A percentile compares a stretch with the other conserved stretches of the same genome.
Conservation (phyloP, 2,888 invertebrate genomes). For the Eupithecia inturbata region DNA sequence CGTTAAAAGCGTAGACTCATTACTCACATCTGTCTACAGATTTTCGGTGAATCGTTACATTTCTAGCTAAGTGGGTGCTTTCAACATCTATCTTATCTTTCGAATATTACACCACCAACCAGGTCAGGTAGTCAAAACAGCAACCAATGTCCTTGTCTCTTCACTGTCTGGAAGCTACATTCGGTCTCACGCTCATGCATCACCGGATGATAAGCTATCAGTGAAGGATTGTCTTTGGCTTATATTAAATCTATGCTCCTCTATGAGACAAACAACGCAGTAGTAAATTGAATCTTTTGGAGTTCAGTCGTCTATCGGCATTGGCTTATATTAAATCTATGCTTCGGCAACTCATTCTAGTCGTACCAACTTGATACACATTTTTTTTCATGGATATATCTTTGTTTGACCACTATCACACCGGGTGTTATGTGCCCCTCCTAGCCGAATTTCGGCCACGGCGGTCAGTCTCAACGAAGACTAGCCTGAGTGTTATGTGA, state of each 20-base stretch:
- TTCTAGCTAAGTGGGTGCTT: neutral
- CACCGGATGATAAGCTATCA: slow-evolving; percentile 1
- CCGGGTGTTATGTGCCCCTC: neutral
- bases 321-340: too few species aligned
- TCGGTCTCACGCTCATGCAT: neutral
- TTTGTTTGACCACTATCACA: neutral
- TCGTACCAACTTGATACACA: neutral
- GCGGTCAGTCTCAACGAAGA: too few species aligned
- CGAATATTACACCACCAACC: neutral
- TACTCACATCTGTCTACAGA: neutral
- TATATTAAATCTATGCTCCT: too few species aligned
- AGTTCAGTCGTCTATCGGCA: too few species aligned
- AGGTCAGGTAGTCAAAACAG: neutral
- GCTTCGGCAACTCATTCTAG: neutral
- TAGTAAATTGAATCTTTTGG: too few species aligned
- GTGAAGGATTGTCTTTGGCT: neutral
- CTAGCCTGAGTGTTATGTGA: neutral
- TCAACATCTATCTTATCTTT: neutral
- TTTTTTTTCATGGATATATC: neutral
- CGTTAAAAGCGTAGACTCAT: neutral
- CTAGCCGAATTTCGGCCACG: too few species aligned
- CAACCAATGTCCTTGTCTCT: neutral
- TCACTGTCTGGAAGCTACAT: neutral
- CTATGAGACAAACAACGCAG: too few species aligned
- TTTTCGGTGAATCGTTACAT: neutral